Percentiles rank a stretch among this genome's conserved stretches.
phyloP scores from a whole-genome alignment of 1,140 invertebrate species.

The Choristoneura fumiferana region DNA sequence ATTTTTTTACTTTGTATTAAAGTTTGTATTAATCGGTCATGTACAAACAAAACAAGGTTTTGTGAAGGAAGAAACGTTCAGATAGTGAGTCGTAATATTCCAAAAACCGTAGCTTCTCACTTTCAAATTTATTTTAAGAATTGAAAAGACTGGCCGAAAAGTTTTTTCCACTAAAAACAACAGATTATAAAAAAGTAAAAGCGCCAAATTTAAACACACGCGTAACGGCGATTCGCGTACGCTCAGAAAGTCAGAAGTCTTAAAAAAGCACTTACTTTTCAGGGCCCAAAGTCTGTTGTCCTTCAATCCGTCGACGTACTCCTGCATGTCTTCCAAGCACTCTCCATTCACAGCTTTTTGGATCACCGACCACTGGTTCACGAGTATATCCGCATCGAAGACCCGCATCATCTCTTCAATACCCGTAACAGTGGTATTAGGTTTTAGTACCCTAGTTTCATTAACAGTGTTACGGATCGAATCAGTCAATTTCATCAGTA shows the following conservation, averaged over 20 bases:
- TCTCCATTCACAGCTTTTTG: slow-evolving; percentile 50
- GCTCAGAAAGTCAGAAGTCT: not conserved
- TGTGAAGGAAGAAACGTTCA: no score
- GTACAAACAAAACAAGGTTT: no score
- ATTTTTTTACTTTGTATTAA: no score
- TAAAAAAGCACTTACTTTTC: slow-evolving; percentile 87
- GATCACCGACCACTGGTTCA: slow-evolving; percentile 67
- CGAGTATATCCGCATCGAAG: slow-evolving; percentile 75
- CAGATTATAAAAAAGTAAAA: no score
- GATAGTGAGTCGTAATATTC: no score
- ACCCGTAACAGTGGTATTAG: slow-evolving; percentile 55
- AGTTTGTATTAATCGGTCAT: no score
- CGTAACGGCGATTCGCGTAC: no score
- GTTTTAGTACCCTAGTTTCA: not conserved
- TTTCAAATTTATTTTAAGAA: no score
- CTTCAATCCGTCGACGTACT: slow-evolving; percentile 81
- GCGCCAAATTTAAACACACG: no score
- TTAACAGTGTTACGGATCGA: slow-evolving; percentile 48
- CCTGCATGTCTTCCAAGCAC: slow-evolving; percentile 81
- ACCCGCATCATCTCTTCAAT: slow-evolving; percentile 78
- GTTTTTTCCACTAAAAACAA: no score
- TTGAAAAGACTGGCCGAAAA: no score
- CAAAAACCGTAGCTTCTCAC: no score
- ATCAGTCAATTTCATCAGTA: slow-evolving; percentile 47
- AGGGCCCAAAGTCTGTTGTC: slow-evolving; percentile 84